A percentile compares a stretch with the other conserved stretches of the same genome.
These are phyloP conservation scores for Trigoniulus corallinus DNA, from an alignment of 1,140 invertebrate genomes.

Conservation along the genomic window DNA sequence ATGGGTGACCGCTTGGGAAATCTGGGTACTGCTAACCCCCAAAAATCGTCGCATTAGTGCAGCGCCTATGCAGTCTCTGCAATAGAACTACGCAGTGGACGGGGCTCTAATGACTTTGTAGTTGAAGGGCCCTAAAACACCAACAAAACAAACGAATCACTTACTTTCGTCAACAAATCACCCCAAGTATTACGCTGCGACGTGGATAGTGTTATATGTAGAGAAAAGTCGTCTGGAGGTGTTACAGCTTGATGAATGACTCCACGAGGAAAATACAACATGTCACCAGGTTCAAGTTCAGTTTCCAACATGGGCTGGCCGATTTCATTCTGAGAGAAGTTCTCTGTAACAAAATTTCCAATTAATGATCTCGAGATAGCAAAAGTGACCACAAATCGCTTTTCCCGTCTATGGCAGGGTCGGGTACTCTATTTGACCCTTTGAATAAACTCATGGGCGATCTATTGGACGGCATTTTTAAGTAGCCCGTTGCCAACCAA, in stretches of 20 bases:
- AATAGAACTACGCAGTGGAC: no score
- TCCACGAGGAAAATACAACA: conserved; percentile 80
- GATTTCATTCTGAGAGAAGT: conserved; percentile 56
- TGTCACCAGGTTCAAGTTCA: conserved; percentile 64
- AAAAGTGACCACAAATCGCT: not conserved
- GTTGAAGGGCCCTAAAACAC: no score
- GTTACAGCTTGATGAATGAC: conserved; percentile 81
- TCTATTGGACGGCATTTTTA: no score
- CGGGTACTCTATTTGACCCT: no score
- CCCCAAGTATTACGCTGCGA: conserved; percentile 82
- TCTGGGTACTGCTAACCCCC: no score
- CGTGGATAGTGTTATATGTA: conserved; percentile 82
- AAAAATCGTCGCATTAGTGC: conserved; percentile 2
- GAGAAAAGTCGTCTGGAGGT: conserved; percentile 54
- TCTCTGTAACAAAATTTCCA: conserved; percentile 25
- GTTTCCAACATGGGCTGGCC: conserved; percentile 66
- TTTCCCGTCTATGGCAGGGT: no score
- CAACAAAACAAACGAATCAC: not conserved
- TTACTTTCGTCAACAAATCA: conserved; percentile 62
- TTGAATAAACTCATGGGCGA: no score
- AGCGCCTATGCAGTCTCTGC: no score
- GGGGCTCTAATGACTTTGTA: no score
- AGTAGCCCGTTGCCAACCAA: no score
- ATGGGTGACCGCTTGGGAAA: no score
- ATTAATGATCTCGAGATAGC: not conserved